A percentile compares a stretch with the other conserved stretches of the same genome.
These are phyloP conservation scores for Disparrhopalites patrizii DNA, from an alignment of 2,888 invertebrate species.

Conservation along the genomic window DNA sequence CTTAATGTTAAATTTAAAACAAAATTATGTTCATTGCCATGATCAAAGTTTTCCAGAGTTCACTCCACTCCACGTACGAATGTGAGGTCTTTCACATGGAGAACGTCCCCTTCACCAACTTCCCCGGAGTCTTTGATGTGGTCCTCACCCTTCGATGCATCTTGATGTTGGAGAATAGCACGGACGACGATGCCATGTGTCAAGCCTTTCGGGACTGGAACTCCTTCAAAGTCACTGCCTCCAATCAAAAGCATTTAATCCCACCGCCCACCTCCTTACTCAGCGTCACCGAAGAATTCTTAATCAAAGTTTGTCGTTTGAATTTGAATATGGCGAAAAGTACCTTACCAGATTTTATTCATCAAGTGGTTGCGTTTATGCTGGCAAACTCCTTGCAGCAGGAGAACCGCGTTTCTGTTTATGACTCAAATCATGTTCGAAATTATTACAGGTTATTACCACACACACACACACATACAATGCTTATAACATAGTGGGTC, in stretches of 20 bases:
- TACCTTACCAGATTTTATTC: background rate
- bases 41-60: background rate
- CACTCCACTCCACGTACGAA: constrained; percentile 14
- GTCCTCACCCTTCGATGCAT: constrained; percentile 1
- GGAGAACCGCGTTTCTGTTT: constrained; percentile 9
- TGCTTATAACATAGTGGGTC: background rate
- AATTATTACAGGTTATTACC: constrained; percentile 20
- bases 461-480: background rate
- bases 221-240: background rate
- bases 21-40: background rate
- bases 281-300: background rate
- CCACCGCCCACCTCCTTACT: background rate
- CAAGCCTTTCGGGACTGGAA: constrained; percentile 11
- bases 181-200: background rate
- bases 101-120: background rate
- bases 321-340: background rate
- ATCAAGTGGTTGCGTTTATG: background rate
- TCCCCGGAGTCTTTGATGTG: constrained; percentile 10
- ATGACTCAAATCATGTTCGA: constrained; percentile 11
- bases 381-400: constrained; percentile 1
- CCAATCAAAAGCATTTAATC: background rate
- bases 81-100: constrained; percentile 7
- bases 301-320: background rate
- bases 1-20: background rate
- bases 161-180: background rate